Percentiles rank a stretch among this genome's conserved stretches.
Conservation (phyloP, 2,797 vertebrate species). For the Acipenser ruthenus region DNA sequence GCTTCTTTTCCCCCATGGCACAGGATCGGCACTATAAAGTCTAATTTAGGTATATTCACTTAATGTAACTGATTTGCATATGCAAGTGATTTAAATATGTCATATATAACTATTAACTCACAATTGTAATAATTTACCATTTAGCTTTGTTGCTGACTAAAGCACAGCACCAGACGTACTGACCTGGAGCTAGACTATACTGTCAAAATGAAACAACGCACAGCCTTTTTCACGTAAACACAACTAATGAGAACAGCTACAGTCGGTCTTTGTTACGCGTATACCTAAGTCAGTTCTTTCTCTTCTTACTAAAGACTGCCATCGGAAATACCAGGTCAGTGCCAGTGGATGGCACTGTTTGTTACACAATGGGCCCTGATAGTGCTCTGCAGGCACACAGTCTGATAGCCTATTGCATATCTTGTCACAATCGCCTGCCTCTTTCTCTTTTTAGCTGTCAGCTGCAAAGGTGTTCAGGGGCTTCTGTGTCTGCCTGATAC, state of each 20-base stretch:
- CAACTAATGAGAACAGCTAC: no score
- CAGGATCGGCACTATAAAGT: no score
- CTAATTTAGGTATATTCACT: no score
- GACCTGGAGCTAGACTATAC: no score
- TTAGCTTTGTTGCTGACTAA: no score
- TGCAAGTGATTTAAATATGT: no score
- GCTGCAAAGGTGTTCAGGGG: background rate
- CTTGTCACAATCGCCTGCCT: background rate
- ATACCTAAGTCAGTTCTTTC: background rate
- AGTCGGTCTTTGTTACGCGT: no score
- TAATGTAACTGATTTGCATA: no score
- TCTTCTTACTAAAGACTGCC: background rate
- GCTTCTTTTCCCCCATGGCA: background rate
- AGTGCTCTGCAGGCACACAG: constrained; percentile 1
- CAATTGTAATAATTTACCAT: constrained; percentile 24
- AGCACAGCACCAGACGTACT: no score
- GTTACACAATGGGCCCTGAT: constrained; percentile 19
- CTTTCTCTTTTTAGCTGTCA: constrained; percentile 6
- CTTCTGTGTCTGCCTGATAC: background rate
- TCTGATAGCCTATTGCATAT: constrained; percentile 1
- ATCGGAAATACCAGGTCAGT: constrained; percentile 24
- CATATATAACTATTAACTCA: constrained; percentile 3
- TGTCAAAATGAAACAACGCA: no score
- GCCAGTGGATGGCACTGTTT: constrained; percentile 48
- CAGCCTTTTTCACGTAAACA: no score